Base-by-base conservation (phyloP, 23 tunicate genomes). In the Aplidium turbinatum region DNA sequence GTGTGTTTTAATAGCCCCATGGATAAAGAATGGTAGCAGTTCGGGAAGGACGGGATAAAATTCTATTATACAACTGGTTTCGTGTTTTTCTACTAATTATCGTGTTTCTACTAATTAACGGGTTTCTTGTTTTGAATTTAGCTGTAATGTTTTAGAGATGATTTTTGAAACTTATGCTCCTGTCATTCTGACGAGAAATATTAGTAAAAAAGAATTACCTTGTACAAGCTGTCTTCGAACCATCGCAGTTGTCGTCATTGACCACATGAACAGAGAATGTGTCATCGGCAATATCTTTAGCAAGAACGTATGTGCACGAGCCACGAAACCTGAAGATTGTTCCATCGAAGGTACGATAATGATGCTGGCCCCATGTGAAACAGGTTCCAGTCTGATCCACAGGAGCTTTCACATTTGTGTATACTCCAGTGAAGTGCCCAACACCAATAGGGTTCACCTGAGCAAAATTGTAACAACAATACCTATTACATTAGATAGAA, bases 321-420 rank as follows among this genome's bases (percentile, higher is more conserved):
- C 99, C 99, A 31, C 87, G 71, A 71, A 83, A 83, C 33, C 93
- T 74, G 77, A 58, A 95, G 22, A 89, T 81, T 13, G 86, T 83
- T 20, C 99, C 99, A 42, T 95, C 99, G 50, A 88, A 95, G 7
- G 99, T 95, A 20, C 95, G 90, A 62, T 88, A 95, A 56, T 95
- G 99, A 79, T 95, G 99, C 66, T 95, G 99, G 22, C 99, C 99
- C 99, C 99, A 95, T 16, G 99, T 95, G 74, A 68, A 88, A 55
- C 99, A 95, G 42, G 83, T 79, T n/a, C 99, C 99, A 0, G 99
- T 62, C 57, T 84, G 84, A 48, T 85, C 93, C 1, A 80, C 99
- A 18, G 99, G 96, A 1, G 95, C 86, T 73, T 95, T 95, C 16
- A 78, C 80, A 55, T 95, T 89, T 35, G 99, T 89, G 71, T 83